Conservation (phyloP, 2,797 vertebrate genomes). For the Clarias laeviceps region DNA sequence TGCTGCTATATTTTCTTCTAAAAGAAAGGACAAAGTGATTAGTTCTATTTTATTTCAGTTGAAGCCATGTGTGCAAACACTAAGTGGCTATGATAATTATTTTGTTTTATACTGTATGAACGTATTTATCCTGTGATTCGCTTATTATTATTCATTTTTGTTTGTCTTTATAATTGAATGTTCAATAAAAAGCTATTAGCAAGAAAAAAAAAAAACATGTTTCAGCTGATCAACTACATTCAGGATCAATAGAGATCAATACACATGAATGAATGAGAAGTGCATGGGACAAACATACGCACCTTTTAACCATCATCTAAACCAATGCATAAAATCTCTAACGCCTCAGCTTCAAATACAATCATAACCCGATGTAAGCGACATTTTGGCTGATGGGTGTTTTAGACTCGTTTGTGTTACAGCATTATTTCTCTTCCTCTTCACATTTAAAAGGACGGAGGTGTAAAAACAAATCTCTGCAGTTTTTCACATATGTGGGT, state of each 20-base stretch:
- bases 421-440: background rate
- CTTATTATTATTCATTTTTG: too few species aligned
- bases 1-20: too few species aligned
- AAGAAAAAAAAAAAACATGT: background rate
- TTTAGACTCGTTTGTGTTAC: background rate
- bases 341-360: background rate
- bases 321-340: background rate
- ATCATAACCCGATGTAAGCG: background rate
- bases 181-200: too few species aligned
- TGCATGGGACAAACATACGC: background rate
- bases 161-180: too few species aligned
- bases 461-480: background rate
- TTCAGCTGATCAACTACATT: background rate
- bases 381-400: background rate
- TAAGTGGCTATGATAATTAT: too few species aligned
- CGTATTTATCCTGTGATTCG: too few species aligned
- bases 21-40: too few species aligned
- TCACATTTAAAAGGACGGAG: background rate
- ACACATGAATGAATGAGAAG: background rate
- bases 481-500: conserved; percentile 4
- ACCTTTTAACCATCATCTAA: background rate
- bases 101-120: too few species aligned
- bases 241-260: background rate
- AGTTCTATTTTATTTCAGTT: too few species aligned
- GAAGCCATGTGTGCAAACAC: too few species aligned